These are phyloP conservation scores for Procambarus clarkii DNA, from an alignment of 1,140 invertebrate genomes.

Conservation along the genomic window DNA sequence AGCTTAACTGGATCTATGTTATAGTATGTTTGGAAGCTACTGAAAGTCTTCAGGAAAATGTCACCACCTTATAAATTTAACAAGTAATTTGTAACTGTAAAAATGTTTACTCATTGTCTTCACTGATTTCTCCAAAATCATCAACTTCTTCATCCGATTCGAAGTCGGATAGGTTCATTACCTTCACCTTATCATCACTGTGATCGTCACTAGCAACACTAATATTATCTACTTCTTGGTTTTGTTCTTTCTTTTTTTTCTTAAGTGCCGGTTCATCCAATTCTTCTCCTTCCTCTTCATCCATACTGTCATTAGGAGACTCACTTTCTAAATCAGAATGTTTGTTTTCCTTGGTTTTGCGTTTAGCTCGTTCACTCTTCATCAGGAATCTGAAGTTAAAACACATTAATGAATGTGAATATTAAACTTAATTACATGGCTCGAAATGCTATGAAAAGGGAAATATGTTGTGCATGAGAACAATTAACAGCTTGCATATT, in stretches of 20 bases:
- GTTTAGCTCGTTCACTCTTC: conserved; percentile 10
- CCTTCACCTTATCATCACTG: conserved; percentile 7
- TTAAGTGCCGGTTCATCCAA: not conserved
- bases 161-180: not conserved
- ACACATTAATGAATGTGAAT: not conserved
- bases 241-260: not conserved
- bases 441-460: too few species aligned
- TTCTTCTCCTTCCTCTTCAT: not conserved
- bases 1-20: too few species aligned
- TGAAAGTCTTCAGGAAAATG: too few species aligned
- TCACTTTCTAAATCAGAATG: not conserved
- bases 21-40: too few species aligned
- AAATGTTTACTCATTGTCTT: not conserved
- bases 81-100: too few species aligned
- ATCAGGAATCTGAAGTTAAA: conserved; percentile 7
- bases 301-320: not conserved
- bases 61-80: too few species aligned
- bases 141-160: not conserved
- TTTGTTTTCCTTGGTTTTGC: not conserved
- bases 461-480: too few species aligned
- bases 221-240: not conserved
- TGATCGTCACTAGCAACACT: not conserved
- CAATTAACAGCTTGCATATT: too few species aligned
- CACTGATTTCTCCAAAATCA: not conserved
- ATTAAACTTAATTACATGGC: too few species aligned